phyloP scores from a whole-genome alignment of 2,797 vertebrate genomes.

The Limosa lapponica region DNA sequence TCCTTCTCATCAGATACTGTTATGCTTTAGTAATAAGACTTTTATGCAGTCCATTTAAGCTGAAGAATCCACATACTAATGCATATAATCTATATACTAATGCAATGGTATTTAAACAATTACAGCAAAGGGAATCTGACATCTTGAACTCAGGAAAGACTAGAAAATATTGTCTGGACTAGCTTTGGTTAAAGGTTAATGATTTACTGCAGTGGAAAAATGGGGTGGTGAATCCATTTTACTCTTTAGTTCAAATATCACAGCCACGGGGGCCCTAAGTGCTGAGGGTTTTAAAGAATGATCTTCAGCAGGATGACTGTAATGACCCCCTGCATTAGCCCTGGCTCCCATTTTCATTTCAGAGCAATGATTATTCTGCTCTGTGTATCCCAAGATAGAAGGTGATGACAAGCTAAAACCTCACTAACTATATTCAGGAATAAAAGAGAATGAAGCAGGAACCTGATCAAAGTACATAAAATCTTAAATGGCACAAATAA shows the following conservation, averaged over 20 bases:
- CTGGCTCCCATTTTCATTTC: constrained; percentile 52
- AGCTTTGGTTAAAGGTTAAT: constrained; percentile 34
- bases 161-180: constrained; percentile 20
- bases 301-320: constrained; percentile 23
- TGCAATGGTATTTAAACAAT: constrained; percentile 41
- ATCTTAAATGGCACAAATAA: constrained; percentile 50
- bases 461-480: constrained; percentile 27
- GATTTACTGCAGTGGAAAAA: constrained; percentile 26
- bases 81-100: constrained; percentile 35
- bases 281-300: constrained; percentile 34
- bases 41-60: constrained; percentile 30
- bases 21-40: constrained; percentile 13
- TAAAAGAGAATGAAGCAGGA: constrained; percentile 11
- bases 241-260: constrained; percentile 21
- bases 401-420: constrained; percentile 45
- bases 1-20: background rate
- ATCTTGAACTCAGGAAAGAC: constrained; percentile 29
- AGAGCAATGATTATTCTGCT: constrained; percentile 27
- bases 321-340: constrained; percentile 54
- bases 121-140: constrained; percentile 9
- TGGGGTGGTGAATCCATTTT: background rate
- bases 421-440: constrained; percentile 1
- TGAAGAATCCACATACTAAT: constrained; percentile 12
- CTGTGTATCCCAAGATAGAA: constrained; percentile 9
- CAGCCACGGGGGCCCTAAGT: background rate